Evolutionary conservation across 2,888 invertebrate species (phyloP), one percentile per base, ranked within the genome.

Genomic region (Diachrysia chrysitis): DNA sequence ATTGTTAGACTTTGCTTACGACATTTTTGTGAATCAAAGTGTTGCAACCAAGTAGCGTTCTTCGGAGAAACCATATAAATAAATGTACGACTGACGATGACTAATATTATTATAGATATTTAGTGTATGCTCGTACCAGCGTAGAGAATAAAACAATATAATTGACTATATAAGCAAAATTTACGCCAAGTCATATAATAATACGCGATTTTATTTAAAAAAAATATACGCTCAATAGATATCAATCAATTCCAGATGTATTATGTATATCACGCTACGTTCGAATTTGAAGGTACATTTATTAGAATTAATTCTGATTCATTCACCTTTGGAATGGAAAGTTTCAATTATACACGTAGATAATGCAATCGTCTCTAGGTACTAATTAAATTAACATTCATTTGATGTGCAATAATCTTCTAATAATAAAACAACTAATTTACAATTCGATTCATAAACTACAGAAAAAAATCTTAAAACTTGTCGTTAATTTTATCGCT

Each of bases 31-130:
- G 72, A 75, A 78, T 82, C 79, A 69, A 81, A 79, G 73, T 76
- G 82, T 81, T 83, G 73, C 77, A 82, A 76, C 56, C 48, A 42
- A 65, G 66, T 71, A 78, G 58, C 67, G 79, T 69, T 72, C 77
- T 71, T 80, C 81, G 66, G 42, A 58, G 78, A 76, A 81, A 57
- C 65, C 71, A 72, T 81, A 71, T 81, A 73, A 74, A 83, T 83
- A 76, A 82, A 79, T 76, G 72, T 74, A 70, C 67, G 54, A 65
- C 62, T 73, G 71, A 48, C 71, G 71, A 71, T 84, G 81, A 83
- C 77, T 83, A 81, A 84, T 79, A 70, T 83, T 81, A 76, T 79
- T 71, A 81, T 71, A 83, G 76, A 83, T 73, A 61, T 75, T 58
- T 63, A 60, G 63, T 71, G 55, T 63, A 71, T 60, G 51, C 61